Evolutionary conservation across 2,797 vertebrate genomes (phyloP).

Genomic region (Cynodonichthys magdalenae): DNA sequence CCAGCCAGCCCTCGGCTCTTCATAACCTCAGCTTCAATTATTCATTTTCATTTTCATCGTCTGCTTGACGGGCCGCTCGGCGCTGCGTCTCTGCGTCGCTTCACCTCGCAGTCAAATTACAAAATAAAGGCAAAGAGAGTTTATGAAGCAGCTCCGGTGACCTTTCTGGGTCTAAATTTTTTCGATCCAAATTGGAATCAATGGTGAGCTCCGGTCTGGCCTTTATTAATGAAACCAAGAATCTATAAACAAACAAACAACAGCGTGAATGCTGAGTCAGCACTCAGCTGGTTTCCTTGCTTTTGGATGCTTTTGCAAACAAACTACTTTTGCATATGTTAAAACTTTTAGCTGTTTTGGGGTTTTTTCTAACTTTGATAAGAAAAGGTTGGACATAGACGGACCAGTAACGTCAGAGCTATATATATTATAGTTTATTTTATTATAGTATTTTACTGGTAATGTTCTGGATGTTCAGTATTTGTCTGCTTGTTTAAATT

Average conservation of each 20-base stretch:
- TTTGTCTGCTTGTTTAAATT: constrained; percentile 20
- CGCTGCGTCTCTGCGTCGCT: constrained; percentile 17
- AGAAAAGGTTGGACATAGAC: no score
- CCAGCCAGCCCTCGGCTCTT: constrained; percentile 29
- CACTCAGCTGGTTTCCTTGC: no score
- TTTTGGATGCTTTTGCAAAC: no score
- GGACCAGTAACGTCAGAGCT: no score
- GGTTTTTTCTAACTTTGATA: no score
- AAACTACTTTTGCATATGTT: no score
- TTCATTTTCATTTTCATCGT: constrained; percentile 38
- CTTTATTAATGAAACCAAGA: constrained; percentile 34
- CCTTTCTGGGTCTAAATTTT: constrained; percentile 37
- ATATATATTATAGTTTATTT: no score
- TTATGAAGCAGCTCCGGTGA: constrained; percentile 15
- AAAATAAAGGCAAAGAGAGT: constrained; percentile 35
- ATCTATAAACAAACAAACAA: background rate
- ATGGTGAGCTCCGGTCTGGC: constrained; percentile 13
- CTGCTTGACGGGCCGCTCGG: background rate
- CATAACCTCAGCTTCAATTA: constrained; percentile 51
- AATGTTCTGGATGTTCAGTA: constrained; percentile 6
- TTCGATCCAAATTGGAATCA: constrained; percentile 24
- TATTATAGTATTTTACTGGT: no score
- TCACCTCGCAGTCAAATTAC: constrained; percentile 22
- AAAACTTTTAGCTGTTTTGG: no score
- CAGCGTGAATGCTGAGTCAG: no score